phyloP scores from a whole-genome alignment of 1,140 invertebrate genomes.

The Heliconius hermathena region DNA sequence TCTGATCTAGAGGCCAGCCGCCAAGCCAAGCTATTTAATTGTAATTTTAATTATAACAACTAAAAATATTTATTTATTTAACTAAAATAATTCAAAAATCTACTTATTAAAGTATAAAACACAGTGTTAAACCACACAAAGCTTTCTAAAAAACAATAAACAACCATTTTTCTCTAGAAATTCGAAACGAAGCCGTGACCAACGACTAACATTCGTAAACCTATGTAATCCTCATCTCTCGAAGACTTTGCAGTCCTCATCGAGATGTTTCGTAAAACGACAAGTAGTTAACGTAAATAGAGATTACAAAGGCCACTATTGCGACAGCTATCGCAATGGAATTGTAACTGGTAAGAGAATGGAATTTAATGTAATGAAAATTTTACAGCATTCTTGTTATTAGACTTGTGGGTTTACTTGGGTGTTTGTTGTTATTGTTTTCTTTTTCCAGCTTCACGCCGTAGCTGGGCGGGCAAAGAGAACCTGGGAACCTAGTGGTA shows the following conservation, averaged over 20 bases:
- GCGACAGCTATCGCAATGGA: constrained; percentile 6
- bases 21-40: too few relatives aligned
- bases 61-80: too few relatives aligned
- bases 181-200: neutral
- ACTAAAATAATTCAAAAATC: too few relatives aligned
- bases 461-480: too few relatives aligned
- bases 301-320: constrained; percentile 5
- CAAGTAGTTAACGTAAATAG: constrained; percentile 14
- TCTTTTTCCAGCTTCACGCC: too few relatives aligned
- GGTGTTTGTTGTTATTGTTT: too few relatives aligned
- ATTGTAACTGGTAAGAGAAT: neutral
- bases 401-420: neutral
- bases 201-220: neutral
- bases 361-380: constrained; percentile 10
- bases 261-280: constrained; percentile 4
- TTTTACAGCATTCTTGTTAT: neutral
- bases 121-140: too few relatives aligned
- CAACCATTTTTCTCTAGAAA: neutral
- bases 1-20: too few relatives aligned
- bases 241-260: neutral
- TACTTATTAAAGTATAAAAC: too few relatives aligned
- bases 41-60: too few relatives aligned
- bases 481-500: too few relatives aligned
- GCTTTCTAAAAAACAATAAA: neutral
- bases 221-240: constrained; percentile 4